Conservation (phyloP, 2,797 vertebrate genomes). For the Luscinia megarhynchos region DNA sequence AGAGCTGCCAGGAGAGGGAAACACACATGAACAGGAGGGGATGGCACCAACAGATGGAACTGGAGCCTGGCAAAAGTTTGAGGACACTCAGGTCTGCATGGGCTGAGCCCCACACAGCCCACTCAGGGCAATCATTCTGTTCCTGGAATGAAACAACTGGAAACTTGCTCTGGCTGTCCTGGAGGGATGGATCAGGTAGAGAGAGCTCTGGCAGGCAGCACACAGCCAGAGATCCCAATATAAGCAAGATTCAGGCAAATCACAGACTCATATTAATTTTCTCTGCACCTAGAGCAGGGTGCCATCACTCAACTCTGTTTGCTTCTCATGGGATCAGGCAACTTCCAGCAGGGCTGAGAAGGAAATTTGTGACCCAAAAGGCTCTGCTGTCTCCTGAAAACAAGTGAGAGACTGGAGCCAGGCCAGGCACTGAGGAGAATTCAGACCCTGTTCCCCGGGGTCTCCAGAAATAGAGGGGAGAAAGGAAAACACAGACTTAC, state of each 20-base stretch:
- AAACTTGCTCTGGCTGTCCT: not conserved
- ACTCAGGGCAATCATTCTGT: not conserved
- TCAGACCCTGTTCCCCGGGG: not conserved
- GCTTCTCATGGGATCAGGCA: not conserved
- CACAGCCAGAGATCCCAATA: not conserved
- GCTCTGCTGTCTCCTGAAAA: not conserved
- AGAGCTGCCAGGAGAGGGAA: not conserved
- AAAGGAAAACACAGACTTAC: not conserved
- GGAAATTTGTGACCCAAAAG: not conserved
- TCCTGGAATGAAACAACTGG: not conserved
- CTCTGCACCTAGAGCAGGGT: not conserved
- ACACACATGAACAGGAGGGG: not conserved
- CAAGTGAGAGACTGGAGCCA: not conserved
- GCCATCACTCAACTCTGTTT: fast-evolving
- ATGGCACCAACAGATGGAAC: not conserved
- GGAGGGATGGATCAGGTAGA: not conserved
- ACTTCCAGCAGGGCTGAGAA: not conserved
- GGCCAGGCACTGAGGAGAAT: not conserved
- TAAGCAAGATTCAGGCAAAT: not conserved
- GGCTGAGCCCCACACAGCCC: not conserved
- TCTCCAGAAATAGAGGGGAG: not conserved
- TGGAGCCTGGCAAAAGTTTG: not conserved
- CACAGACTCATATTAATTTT: not conserved
- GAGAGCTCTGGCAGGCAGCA: not conserved
- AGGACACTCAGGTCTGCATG: not conserved